Evolutionary conservation across 2,888 invertebrate species (phyloP).

Genomic region (Clepsis dumicolana): DNA sequence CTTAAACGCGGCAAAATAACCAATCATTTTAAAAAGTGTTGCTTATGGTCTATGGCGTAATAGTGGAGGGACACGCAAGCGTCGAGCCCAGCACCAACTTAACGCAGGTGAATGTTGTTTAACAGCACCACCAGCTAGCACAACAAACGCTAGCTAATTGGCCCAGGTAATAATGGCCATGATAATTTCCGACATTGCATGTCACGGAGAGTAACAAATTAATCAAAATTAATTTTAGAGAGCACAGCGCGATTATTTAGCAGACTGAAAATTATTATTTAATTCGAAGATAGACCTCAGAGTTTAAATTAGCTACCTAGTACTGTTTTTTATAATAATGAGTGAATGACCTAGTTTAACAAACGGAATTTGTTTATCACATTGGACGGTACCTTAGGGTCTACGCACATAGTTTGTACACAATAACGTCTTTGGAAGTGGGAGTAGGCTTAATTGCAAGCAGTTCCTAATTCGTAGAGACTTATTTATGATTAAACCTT

Average conservation of each 20-base stretch:
- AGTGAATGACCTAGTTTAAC: too few relatives aligned
- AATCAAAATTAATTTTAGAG: not conserved
- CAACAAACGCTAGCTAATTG: conserved; percentile 42
- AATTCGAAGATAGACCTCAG: not conserved
- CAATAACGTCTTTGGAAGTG: too few relatives aligned
- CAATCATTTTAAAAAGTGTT: conserved; percentile 34
- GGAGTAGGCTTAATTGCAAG: too few relatives aligned
- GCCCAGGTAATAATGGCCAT: conserved; percentile 7
- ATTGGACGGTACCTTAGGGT: too few relatives aligned
- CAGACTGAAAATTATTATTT: not conserved
- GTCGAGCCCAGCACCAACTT: conserved; percentile 43
- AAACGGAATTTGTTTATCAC: too few relatives aligned
- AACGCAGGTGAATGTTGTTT: conserved; percentile 49
- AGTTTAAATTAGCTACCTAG: not conserved
- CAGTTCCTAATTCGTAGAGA: too few relatives aligned
- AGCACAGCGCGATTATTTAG: not conserved
- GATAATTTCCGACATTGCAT: conserved; percentile 37
- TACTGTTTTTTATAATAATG: not conserved
- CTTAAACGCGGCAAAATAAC: conserved; percentile 36
- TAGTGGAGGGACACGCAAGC: conserved; percentile 48
- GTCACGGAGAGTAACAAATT: conserved; percentile 33
- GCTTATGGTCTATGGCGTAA: conserved; percentile 44
- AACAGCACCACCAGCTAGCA: conserved; percentile 32
- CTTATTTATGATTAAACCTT: too few relatives aligned
- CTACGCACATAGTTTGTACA: too few relatives aligned